phyloP scores from a whole-genome alignment of 2,888 invertebrate species.

The Dromius quadrimaculatus region DNA sequence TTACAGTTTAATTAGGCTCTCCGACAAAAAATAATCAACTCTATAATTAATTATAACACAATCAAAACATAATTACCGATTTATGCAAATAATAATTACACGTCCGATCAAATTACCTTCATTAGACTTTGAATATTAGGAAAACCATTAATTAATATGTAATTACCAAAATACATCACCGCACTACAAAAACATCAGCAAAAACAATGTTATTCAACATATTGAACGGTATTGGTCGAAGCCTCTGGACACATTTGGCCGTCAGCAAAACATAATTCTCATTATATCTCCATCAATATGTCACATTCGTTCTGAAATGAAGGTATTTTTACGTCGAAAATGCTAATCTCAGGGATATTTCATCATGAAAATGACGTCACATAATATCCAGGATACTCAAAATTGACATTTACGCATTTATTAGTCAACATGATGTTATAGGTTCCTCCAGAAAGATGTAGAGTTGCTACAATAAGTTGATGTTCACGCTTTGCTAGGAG shows the following conservation, averaged over 20 bases:
- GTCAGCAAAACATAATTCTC: constrained; percentile 17
- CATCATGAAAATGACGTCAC: too few relatives aligned
- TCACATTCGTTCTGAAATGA: constrained; percentile 3
- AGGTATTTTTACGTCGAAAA: not conserved
- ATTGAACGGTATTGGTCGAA: too few relatives aligned
- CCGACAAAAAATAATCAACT: not conserved
- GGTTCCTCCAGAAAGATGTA: too few relatives aligned
- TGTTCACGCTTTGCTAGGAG: too few relatives aligned
- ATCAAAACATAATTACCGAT: constrained; percentile 18
- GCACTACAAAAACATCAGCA: constrained; percentile 6
- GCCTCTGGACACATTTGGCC: constrained; percentile 12
- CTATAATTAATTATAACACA: constrained; percentile 17
- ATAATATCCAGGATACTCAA: too few relatives aligned
- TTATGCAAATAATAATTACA: constrained; percentile 26
- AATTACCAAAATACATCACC: constrained; percentile 10
- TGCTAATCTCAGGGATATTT: too few relatives aligned
- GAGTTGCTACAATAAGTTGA: too few relatives aligned
- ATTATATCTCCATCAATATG: constrained; percentile 31
- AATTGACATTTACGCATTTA: too few relatives aligned
- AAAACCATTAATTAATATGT: constrained; percentile 21
- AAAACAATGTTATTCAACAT: constrained; percentile 18
- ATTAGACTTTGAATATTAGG: constrained; percentile 1
- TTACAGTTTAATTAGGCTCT: not conserved
- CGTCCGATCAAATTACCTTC: constrained; percentile 15
- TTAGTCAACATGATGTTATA: too few relatives aligned